Base-by-base conservation (phyloP, 2,797 vertebrate species). In the Coregonus ussuriensis region DNA sequence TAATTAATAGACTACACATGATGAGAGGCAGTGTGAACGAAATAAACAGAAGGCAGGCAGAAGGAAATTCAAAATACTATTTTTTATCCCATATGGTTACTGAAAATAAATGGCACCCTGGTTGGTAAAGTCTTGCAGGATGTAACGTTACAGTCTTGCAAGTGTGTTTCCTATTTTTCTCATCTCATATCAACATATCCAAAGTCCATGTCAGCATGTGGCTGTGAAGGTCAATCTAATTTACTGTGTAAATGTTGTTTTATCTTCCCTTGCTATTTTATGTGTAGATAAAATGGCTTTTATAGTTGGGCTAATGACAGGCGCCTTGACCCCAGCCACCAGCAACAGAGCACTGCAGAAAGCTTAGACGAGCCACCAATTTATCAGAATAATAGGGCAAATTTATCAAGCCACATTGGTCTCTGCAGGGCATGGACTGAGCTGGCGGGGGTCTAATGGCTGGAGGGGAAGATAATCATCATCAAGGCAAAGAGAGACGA, bases 311-410 rank as follows among this genome's bases (percentile, higher is more conserved):
- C 75, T 88, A 88, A 89, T 88, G 88, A 85, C 83, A 82, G 83
- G 83, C 82, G 82, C 81, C 74, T 84, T 79, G 80, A 79, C 83
- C 84, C 84, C 70, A 81, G 81, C 75, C 75, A 79, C 76, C 72
- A 66, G 75, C 74, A 83, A 77, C 87, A 88, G 74, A 83, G 67
- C 72, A 52, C 75, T 77, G 75, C 63, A 71, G 63, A 82, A 82
- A 71, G 76, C 79, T 77, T 74, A 81, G 83, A 87, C 79, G 82
- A 83, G 82, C 76, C 72, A 76, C 89, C 91, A 86, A 91, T 93
- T 91, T 89, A 92, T 91, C 90, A 90, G 82, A 83, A 89, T 91
- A 92, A 93, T 88, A 84, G 87, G 83, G 75, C 31, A 86, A 82
- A 92, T 93, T 81, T 89, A 91, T 93, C 89, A 93, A 87, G 86